Evolutionary conservation across 2,888 invertebrate genomes (phyloP).

Genomic region (Sinhomidia bicolor): DNA sequence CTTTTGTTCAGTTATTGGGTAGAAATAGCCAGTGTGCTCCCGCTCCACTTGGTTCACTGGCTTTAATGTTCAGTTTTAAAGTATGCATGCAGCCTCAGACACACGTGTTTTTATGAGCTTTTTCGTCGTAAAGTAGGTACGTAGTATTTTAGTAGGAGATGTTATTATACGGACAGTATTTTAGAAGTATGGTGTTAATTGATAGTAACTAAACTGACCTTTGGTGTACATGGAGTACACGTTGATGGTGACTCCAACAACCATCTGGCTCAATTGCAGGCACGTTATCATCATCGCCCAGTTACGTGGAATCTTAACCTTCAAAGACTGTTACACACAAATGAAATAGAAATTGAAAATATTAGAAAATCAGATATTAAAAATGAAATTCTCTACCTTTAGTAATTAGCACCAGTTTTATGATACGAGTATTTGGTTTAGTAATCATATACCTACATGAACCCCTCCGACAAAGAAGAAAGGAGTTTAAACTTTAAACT

Average conservation of each 20-base stretch:
- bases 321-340: constrained; percentile 73
- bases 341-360: constrained; percentile 34
- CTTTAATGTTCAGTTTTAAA: no score
- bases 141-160: background rate
- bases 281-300: constrained; percentile 80
- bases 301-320: constrained; percentile 78
- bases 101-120: background rate
- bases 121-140: constrained; percentile 1
- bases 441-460: background rate
- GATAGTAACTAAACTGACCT: constrained; percentile 75
- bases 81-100: background rate
- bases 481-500: no score
- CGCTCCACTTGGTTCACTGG: background rate
- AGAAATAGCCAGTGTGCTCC: background rate
- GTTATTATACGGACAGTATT: background rate
- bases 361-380: background rate
- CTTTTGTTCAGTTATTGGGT: background rate
- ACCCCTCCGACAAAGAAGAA: background rate
- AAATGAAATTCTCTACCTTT: constrained; percentile 13
- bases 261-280: constrained; percentile 79
- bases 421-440: background rate
- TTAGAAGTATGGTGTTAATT: constrained; percentile 53
- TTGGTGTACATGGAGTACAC: constrained; percentile 79
- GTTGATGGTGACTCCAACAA: constrained; percentile 79
- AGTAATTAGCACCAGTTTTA: constrained; percentile 53